Base-by-base conservation (phyloP, 1,140 invertebrate species). In the Bicyclus anynana region DNA sequence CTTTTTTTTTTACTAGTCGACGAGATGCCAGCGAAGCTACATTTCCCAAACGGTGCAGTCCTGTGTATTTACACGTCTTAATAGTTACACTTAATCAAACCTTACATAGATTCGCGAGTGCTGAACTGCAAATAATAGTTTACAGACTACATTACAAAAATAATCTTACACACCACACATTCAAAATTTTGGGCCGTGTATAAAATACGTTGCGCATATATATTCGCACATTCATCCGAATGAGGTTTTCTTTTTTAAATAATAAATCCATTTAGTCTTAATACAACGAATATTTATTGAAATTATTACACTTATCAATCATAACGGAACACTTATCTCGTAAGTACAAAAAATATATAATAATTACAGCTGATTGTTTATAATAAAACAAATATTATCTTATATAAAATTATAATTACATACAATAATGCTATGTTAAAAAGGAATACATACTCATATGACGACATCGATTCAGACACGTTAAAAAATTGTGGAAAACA, bases 51-150 rank as follows among this genome's bases (percentile, higher is more conserved):
- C 62, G 67, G 62, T 69, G 71, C 71, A 72, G 54, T 76, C 65
- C 77, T 77, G 84, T 84, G 81, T 84, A 84, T 83, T 78, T 84
- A 84, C 81, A 87, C 74, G 72, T 71, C 69, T 77, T 86, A 80
- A 78, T 67, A 74, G 54, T 83, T n/a, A 83, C 78, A 71, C 76
- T 77, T 14, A 84, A 65, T 63, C 70, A 48, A 79, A 67, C 59
- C 67, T 74, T 75, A 72, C 59, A 80, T 82, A 84, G 72, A 65
- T 72, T 72, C 69, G 77, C 73, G 69, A 77, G 74, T 74, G 71
- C 53, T 66, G 29, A 71, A 80, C 76, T 76, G 71, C 73, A 71
- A 73, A 80, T 71, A 72, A 77, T 72, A 74, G 42, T 72, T 74
- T 78, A 76, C 68, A 68, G 76, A 55, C 72, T 77, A 82, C 63